Conservation (phyloP, 2,113 vertebrate species). For the Erinaceus europaeus region DNA sequence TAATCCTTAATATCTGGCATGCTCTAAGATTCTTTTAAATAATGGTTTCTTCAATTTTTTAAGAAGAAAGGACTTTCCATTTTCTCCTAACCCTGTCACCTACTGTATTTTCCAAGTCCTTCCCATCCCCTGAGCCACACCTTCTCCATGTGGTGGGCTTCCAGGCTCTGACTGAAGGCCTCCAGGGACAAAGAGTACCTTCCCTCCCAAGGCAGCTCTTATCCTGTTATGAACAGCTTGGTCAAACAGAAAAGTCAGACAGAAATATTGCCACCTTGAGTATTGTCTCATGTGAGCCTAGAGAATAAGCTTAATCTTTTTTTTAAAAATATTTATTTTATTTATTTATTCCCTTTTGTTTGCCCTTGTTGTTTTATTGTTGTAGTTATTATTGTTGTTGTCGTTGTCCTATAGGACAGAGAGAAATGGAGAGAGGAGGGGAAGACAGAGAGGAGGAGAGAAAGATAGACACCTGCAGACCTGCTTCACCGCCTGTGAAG, state of each 20-base stretch:
- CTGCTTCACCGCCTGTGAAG: no score
- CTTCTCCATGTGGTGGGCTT: neutral
- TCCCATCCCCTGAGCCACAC: no score
- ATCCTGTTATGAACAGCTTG: neutral
- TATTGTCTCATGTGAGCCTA: neutral
- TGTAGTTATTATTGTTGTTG: no score
- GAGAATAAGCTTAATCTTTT: neutral
- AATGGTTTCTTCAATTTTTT: constrained; percentile 4
- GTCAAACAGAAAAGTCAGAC: neutral
- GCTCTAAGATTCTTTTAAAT: neutral
- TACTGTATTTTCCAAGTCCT: neutral
- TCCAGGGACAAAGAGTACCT: neutral
- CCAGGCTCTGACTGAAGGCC: neutral
- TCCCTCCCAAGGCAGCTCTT: neutral
- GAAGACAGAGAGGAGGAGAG: no score
- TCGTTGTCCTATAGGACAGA: no score
- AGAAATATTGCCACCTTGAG: neutral
- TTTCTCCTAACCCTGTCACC: neutral
- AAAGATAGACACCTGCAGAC: no score
- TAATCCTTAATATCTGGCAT: neutral
- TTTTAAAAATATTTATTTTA: neutral
- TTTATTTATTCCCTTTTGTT: no score
- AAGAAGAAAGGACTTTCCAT: constrained; percentile 4
- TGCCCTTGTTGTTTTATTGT: no score
- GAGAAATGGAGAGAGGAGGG: no score